A percentile compares a stretch with the other conserved stretches of the same genome.
Evolutionary conservation across 2,113 vertebrate species (phyloP).

Genomic region (Pelecanoides urinatrix): DNA sequence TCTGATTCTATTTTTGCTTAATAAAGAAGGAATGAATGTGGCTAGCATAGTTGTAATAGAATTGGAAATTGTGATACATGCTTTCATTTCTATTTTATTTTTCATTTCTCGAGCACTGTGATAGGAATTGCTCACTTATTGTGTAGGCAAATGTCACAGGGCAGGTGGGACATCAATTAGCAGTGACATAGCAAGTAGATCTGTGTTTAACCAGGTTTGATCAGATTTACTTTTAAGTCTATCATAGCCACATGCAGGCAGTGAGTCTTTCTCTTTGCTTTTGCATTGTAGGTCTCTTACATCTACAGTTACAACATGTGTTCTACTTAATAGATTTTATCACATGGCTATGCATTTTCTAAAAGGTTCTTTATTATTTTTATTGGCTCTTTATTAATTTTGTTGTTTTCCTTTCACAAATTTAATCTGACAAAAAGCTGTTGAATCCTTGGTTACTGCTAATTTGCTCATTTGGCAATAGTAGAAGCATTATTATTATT

Average conservation of each 20-base stretch:
- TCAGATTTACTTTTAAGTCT: neutral
- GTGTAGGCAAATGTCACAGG: neutral
- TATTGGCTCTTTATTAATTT: neutral
- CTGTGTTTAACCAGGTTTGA: neutral
- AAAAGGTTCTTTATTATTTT: neutral
- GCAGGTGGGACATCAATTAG: neutral
- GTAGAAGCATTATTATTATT: neutral
- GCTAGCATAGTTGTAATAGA: neutral
- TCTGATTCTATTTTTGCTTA: neutral
- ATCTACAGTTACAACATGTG: neutral
- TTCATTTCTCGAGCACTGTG: neutral
- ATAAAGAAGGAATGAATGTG: neutral
- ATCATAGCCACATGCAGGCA: neutral
- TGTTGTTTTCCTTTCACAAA: neutral
- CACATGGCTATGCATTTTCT: neutral
- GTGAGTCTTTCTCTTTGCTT: neutral
- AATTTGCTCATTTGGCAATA: neutral
- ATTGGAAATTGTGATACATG: neutral
- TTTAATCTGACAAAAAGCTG: neutral
- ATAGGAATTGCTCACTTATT: neutral
- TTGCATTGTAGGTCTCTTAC: neutral
- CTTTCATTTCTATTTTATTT: neutral
- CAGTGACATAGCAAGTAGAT: neutral
- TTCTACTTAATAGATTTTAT: neutral
- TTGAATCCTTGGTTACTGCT: neutral